Evolutionary conservation across 1,140 invertebrate species (phyloP).

Genomic region (Atta texana): DNA sequence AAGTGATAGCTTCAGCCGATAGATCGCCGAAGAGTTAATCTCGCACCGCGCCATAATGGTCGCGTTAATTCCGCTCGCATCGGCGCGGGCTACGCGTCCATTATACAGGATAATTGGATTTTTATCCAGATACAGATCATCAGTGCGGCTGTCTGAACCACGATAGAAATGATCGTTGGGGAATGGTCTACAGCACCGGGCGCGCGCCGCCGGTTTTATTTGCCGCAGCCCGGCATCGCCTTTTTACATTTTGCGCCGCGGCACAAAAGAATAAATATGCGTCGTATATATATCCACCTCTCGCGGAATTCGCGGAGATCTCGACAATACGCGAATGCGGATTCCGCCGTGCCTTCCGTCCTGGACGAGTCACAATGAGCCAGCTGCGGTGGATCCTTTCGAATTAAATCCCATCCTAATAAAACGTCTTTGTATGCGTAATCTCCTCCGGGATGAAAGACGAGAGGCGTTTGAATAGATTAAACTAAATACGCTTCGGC

Average conservation of each 20-base stretch:
- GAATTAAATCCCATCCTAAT: constrained; percentile 71
- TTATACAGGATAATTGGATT: constrained; percentile 70
- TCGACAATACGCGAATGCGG: constrained; percentile 62
- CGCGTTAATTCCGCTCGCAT: constrained; percentile 54
- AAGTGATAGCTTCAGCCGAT: not conserved
- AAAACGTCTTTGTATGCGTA: constrained; percentile 41
- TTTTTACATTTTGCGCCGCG: constrained; percentile 42
- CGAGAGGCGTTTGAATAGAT: constrained; percentile 24
- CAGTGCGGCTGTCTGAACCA: constrained; percentile 51
- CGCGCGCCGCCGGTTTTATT: constrained; percentile 45
- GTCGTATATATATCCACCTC: constrained; percentile 32
- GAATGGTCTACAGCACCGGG: constrained; percentile 25
- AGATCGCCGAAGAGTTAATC: constrained; percentile 52
- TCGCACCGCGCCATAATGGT: constrained; percentile 25
- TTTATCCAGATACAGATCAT: constrained; percentile 67
- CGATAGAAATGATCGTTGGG: constrained; percentile 49
- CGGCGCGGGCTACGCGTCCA: constrained; percentile 41
- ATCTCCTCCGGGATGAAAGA: constrained; percentile 20
- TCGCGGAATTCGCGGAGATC: constrained; percentile 48
- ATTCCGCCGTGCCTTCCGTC: constrained; percentile 37
- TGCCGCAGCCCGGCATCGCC: constrained; percentile 11
- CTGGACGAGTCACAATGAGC: constrained; percentile 49
- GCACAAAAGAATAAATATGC: constrained; percentile 67
- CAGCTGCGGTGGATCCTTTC: constrained; percentile 65
- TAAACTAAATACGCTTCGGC: constrained; percentile 21